A percentile compares a stretch with the other conserved stretches of the same genome.
phyloP scores from a whole-genome alignment of 2,113 vertebrate species.

The Tetrao urogallus region DNA sequence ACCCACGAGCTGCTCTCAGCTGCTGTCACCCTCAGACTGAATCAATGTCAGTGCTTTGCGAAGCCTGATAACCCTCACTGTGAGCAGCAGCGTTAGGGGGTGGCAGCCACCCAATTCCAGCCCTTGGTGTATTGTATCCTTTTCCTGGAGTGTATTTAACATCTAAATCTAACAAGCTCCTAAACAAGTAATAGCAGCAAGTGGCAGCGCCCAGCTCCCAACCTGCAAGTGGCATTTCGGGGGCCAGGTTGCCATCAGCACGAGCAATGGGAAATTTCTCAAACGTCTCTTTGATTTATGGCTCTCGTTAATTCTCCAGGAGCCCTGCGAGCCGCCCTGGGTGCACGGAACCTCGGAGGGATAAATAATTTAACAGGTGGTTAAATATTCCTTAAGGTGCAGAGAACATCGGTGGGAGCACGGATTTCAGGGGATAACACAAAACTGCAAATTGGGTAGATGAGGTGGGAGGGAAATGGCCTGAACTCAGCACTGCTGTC shows the following conservation, averaged over 20 bases:
- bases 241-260: constrained; percentile 16
- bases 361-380: constrained; percentile 82
- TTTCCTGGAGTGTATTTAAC: constrained; percentile 44
- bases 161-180: constrained; percentile 51
- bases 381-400: constrained; percentile 77
- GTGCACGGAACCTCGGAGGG: constrained; percentile 59
- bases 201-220: constrained; percentile 22
- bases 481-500: not conserved
- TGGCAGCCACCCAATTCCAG: not conserved
- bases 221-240: constrained; percentile 21
- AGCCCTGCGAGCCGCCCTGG: constrained; percentile 71
- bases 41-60: not conserved
- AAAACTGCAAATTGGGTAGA: not conserved
- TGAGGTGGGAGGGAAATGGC: not conserved
- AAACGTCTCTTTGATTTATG: constrained; percentile 81
- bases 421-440: not conserved
- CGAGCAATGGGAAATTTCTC: constrained; percentile 71
- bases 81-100: not conserved
- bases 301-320: constrained; percentile 79
- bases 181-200: constrained; percentile 32
- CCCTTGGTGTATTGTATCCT: not conserved
- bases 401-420: constrained; percentile 39
- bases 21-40: accelerated
- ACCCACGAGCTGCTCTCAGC: not conserved
- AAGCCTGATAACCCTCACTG: not conserved